These are phyloP conservation scores for Trachemys scripta DNA, from an alignment of 2,113 vertebrate genomes.

Conservation along the genomic window DNA sequence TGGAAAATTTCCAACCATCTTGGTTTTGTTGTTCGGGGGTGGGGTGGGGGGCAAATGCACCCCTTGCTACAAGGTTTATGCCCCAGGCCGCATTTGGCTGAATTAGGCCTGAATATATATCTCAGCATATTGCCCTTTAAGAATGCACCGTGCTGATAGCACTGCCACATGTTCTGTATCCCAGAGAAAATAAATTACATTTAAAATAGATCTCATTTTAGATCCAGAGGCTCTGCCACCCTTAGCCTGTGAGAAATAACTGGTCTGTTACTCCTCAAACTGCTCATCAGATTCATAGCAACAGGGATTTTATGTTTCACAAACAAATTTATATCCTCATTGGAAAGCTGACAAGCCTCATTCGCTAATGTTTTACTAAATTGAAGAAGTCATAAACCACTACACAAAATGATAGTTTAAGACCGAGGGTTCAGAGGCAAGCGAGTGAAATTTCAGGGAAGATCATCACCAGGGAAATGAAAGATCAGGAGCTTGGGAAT, in stretches of 20 bases:
- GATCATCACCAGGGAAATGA: neutral
- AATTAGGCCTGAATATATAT: neutral
- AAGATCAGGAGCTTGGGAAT: neutral
- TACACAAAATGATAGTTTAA: slow-evolving; percentile 49
- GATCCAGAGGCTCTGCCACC: slow-evolving; percentile 31
- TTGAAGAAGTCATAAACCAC: slow-evolving; percentile 67
- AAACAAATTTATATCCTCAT: slow-evolving; percentile 59
- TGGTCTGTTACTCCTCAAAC: slow-evolving; percentile 49
- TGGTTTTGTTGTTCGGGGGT: neutral
- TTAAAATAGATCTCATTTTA: slow-evolving; percentile 54
- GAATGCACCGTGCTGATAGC: neutral
- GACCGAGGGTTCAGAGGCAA: slow-evolving; percentile 39
- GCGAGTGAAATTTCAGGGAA: slow-evolving; percentile 43
- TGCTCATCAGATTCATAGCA: slow-evolving; percentile 56
- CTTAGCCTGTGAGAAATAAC: slow-evolving; percentile 47
- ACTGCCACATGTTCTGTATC: slow-evolving; percentile 13
- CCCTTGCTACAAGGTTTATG: neutral
- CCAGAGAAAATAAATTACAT: slow-evolving; percentile 53
- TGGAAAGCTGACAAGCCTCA: slow-evolving; percentile 58
- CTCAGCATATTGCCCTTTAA: neutral
- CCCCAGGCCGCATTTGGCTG: neutral
- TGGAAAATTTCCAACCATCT: neutral
- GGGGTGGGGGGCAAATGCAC: neutral
- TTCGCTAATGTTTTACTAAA: slow-evolving; percentile 43
- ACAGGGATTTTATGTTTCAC: slow-evolving; percentile 44